These are phyloP conservation scores for Montifringilla adamsi DNA, from an alignment of 2,113 vertebrate species.

Conservation along the genomic window DNA sequence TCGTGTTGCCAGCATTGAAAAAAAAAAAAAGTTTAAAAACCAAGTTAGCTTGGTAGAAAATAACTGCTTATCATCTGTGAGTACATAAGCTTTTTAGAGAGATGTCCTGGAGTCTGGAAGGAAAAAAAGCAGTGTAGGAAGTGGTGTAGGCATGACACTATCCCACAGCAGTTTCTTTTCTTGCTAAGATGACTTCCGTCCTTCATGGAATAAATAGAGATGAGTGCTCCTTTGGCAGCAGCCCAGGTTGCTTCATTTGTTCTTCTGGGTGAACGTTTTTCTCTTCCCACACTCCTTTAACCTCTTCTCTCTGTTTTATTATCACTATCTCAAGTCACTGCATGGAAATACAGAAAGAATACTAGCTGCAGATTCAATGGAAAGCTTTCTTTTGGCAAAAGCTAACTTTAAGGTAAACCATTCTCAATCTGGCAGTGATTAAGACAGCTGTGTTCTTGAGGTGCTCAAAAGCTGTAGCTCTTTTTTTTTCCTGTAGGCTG, in stretches of 20 bases:
- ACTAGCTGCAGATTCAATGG: conserved; percentile 1
- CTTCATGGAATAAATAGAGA: conserved; percentile 52
- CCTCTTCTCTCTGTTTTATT: conserved; percentile 33
- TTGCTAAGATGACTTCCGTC: conserved; percentile 51
- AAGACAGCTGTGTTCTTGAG: neutral
- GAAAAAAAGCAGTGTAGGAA: neutral
- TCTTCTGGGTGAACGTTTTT: conserved; percentile 44
- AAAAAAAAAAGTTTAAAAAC: neutral
- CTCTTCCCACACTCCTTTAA: conserved; percentile 68
- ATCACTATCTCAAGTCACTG: neutral
- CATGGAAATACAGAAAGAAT: conserved; percentile 14
- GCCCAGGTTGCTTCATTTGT: conserved; percentile 51
- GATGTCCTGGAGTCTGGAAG: neutral
- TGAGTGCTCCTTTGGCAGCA: conserved; percentile 58
- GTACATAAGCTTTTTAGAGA: neutral
- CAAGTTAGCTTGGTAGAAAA: neutral
- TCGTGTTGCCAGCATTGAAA: fast-evolving
- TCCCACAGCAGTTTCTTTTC: conserved; percentile 47
- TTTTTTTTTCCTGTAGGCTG: neutral
- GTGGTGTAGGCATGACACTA: conserved; percentile 27
- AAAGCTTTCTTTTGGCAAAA: conserved; percentile 38
- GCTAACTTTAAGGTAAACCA: neutral
- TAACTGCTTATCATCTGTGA: neutral
- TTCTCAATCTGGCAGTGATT: conserved; percentile 10
- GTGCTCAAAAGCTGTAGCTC: neutral